These are phyloP conservation scores for Thaumetopoea pityocampa DNA, from an alignment of 1,140 invertebrate species.

Conservation along the genomic window DNA sequence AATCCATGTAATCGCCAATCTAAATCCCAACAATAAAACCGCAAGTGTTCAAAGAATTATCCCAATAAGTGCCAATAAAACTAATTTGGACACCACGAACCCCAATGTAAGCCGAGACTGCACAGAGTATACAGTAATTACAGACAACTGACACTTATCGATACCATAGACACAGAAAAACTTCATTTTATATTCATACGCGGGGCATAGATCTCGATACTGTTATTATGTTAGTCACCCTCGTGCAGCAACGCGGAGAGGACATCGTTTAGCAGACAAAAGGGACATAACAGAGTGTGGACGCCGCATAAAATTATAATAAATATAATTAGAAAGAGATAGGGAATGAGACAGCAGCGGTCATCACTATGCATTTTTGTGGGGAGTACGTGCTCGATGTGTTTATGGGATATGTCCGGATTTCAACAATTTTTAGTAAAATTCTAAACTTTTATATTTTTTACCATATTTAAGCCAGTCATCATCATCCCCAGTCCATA, in stretches of 20 bases:
- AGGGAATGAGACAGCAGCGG: conserved; percentile 33
- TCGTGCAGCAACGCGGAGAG: conserved; percentile 47
- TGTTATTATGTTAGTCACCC: conserved; percentile 61
- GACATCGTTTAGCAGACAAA: conserved; percentile 62
- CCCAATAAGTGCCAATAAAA: conserved; percentile 4
- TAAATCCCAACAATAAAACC: background rate
- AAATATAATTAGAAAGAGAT: conserved; percentile 52
- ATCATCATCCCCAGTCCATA: too few species aligned
- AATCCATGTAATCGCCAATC: too few species aligned
- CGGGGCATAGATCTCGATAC: conserved; percentile 34
- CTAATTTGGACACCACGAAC: conserved; percentile 7
- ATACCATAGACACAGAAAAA: conserved; percentile 58
- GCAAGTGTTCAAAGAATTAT: too few species aligned
- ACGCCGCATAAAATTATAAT: conserved; percentile 73
- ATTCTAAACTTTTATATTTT: too few species aligned
- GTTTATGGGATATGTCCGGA: too few species aligned
- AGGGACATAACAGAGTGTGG: conserved; percentile 38
- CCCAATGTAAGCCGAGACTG: conserved; percentile 16
- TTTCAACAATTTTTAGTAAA: too few species aligned
- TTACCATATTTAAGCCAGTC: too few species aligned
- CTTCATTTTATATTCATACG: conserved; percentile 65
- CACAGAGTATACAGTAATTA: conserved; percentile 24
- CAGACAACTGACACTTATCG: conserved; percentile 44
- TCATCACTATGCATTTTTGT: conserved; percentile 31
- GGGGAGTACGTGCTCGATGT: too few species aligned